Conservation (phyloP, 2,888 invertebrate species). For the Nowickia ferox region DNA sequence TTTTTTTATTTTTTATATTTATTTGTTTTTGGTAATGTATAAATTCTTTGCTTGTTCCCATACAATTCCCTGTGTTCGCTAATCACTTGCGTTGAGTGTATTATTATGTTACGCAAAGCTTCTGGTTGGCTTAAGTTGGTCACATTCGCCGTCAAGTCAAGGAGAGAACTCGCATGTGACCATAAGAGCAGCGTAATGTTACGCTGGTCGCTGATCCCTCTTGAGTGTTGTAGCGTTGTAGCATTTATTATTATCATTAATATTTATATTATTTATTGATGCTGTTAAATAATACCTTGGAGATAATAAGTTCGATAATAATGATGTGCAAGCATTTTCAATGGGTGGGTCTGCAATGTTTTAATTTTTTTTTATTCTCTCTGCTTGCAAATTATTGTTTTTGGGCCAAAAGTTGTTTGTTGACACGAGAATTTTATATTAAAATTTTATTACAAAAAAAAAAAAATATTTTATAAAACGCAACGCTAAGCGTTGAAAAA, state of each 20-base stretch:
- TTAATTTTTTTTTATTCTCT: constrained; percentile 19
- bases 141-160: constrained; percentile 15
- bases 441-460: too few species aligned
- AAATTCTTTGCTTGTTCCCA: constrained; percentile 50
- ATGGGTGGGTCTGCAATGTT: constrained; percentile 27
- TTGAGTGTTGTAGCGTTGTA: neutral
- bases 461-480: too few species aligned
- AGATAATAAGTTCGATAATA: constrained; percentile 12
- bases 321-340: neutral
- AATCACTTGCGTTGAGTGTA: constrained; percentile 60
- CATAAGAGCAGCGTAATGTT: constrained; percentile 59
- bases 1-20: neutral
- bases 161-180: constrained; percentile 4
- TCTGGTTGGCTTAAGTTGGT: constrained; percentile 54
- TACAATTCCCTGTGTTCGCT: constrained; percentile 10
- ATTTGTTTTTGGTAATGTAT: constrained; percentile 36
- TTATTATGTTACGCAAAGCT: constrained; percentile 63
- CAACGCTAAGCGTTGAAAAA: too few species aligned
- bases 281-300: constrained; percentile 24
- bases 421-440: constrained; percentile 5
- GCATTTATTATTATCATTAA: constrained; percentile 50
- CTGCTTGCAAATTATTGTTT: neutral
- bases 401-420: neutral
- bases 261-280: constrained; percentile 53
- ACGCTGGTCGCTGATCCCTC: constrained; percentile 57